These are phyloP conservation scores for Gulo gulo DNA, from an alignment of 2,113 vertebrate species.

Conservation along the genomic window DNA sequence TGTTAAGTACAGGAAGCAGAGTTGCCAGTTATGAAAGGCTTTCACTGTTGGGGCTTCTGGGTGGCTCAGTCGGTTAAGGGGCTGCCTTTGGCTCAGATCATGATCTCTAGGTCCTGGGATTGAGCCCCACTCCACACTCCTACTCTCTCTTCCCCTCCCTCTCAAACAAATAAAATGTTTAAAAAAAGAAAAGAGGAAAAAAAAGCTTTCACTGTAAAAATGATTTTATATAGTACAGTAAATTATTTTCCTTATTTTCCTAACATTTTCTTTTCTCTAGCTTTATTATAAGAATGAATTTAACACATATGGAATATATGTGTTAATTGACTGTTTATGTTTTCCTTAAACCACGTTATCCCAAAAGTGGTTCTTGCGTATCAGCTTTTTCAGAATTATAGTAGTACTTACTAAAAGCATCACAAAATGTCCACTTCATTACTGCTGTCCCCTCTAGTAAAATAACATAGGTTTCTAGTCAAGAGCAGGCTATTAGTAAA, in stretches of 20 bases:
- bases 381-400: neutral
- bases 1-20: neutral
- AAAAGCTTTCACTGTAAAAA: neutral
- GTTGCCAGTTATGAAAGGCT: neutral
- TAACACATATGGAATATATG: neutral
- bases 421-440: neutral
- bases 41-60: neutral
- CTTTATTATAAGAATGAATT: neutral
- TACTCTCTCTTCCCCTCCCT: too few species aligned
- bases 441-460: neutral
- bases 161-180: neutral
- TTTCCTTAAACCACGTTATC: neutral
- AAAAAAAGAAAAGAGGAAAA: neutral
- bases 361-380: neutral
- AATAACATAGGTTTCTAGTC: neutral
- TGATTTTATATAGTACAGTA: neutral
- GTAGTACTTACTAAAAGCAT: neutral
- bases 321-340: neutral
- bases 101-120: neutral
- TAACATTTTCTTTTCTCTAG: neutral
- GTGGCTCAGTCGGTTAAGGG: neutral
- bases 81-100: neutral
- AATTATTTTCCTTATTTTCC: neutral
- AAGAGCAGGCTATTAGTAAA: neutral
- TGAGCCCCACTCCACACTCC: too few species aligned